A percentile compares a stretch with the other conserved stretches of the same genome.
Conservation (phyloP, 2,113 vertebrate species). For the Nesospiza acunhae region DNA sequence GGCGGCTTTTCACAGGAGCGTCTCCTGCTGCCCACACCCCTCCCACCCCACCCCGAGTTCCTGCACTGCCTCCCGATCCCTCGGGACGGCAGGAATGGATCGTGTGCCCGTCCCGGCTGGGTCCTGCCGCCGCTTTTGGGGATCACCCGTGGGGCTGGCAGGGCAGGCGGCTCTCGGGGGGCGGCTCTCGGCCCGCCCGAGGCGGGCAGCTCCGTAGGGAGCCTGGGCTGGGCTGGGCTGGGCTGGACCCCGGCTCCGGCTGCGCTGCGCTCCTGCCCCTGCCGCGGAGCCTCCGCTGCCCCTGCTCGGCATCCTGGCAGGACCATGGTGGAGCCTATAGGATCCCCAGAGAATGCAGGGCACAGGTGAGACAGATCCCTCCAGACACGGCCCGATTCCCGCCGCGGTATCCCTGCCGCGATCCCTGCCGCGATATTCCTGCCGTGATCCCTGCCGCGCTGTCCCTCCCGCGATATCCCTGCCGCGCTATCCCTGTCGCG, state of each 20-base stretch:
- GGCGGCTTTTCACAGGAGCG: neutral
- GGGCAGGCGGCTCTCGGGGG: neutral
- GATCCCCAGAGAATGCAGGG: slow-evolving; percentile 68
- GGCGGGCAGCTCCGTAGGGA: slow-evolving; percentile 13
- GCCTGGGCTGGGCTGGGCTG: slow-evolving; percentile 57
- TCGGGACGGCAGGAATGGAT: slow-evolving; percentile 37
- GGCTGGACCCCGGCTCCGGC: slow-evolving; percentile 44
- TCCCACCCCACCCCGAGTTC: neutral
- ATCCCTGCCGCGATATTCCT: too few relatives aligned
- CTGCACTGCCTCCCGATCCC: neutral
- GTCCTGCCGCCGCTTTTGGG: neutral
- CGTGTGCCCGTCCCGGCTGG: neutral
- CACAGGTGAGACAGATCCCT: slow-evolving; percentile 77
- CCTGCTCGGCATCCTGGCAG: slow-evolving; percentile 39
- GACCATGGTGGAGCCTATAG: slow-evolving; percentile 68
- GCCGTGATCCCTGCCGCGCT: too few relatives aligned
- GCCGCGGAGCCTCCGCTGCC: neutral
- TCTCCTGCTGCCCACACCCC: slow-evolving; percentile 20
- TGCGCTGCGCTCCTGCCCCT: slow-evolving; percentile 80
- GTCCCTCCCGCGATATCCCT: neutral
- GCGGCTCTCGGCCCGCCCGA: slow-evolving; percentile 70
- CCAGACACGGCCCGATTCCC: neutral
- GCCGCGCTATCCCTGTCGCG: neutral
- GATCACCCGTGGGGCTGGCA: neutral
- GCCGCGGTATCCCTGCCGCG: neutral